These are phyloP conservation scores for Nixonia krombeini DNA, from an alignment of 1,140 invertebrate species.

Conservation along the genomic window DNA sequence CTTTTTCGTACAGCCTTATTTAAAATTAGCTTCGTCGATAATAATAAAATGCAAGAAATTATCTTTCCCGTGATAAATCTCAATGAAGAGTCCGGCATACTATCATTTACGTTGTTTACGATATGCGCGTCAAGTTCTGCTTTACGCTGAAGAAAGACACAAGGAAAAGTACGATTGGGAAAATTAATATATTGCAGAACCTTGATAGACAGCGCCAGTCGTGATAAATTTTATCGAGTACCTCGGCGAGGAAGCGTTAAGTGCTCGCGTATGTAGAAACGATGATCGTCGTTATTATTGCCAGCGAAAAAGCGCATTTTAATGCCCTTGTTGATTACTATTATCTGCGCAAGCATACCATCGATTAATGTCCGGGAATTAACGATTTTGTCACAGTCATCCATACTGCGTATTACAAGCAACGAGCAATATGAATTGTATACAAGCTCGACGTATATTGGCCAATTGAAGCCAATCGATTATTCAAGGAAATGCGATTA, in stretches of 20 bases:
- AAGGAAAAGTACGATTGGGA: slow-evolving; percentile 26
- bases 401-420: too few relatives aligned
- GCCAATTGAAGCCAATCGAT: too few relatives aligned
- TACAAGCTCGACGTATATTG: too few relatives aligned
- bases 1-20: too few relatives aligned
- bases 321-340: too few relatives aligned
- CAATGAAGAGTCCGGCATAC: slow-evolving; percentile 19
- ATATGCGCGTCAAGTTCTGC: slow-evolving; percentile 15
- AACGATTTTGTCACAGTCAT: too few relatives aligned
- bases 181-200: slow-evolving; percentile 46
- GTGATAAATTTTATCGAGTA: slow-evolving; percentile 55
- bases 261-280: background rate
- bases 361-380: too few relatives aligned
- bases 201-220: slow-evolving; percentile 54
- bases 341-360: too few relatives aligned
- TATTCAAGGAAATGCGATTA: too few relatives aligned
- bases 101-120: slow-evolving; percentile 38
- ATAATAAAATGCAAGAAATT: slow-evolving; percentile 11
- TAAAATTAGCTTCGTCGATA: slow-evolving; percentile 17
- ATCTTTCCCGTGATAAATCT: slow-evolving; percentile 22
- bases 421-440: too few relatives aligned
- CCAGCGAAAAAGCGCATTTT: background rate
- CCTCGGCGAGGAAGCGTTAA: slow-evolving; percentile 34
- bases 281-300: background rate
- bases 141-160: background rate